Conservation (phyloP, 2,888 invertebrate species). For the Cheilosia pagana region DNA sequence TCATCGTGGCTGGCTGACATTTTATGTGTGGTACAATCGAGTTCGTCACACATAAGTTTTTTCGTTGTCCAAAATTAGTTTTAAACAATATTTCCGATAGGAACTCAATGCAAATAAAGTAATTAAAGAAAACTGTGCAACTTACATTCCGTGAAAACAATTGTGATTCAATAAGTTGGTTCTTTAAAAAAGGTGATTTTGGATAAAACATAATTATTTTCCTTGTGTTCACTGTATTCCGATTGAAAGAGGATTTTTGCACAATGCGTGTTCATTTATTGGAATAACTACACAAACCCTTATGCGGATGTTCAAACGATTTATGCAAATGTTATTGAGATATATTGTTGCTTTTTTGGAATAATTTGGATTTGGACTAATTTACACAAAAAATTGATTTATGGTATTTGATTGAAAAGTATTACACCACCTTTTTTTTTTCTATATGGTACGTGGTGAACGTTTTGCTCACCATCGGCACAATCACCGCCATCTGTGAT, state of each 20-base stretch:
- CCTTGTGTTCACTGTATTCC: conserved; percentile 43
- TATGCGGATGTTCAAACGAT: not conserved
- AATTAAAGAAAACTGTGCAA: conserved; percentile 64
- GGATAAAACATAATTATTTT: conserved; percentile 81
- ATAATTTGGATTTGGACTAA: not conserved
- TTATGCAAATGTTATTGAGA: not conserved
- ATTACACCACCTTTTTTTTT: conserved; percentile 7
- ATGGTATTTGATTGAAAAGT: not conserved
- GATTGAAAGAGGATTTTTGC: conserved; percentile 11
- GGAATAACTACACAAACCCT: not conserved
- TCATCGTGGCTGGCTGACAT: conserved; percentile 70
- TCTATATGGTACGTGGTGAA: conserved; percentile 11
- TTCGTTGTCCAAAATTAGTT: conserved; percentile 16
- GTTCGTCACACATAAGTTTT: conserved; percentile 64
- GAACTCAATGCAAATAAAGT: conserved; percentile 51
- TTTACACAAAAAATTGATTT: conserved; percentile 4
- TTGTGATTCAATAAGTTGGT: conserved; percentile 81
- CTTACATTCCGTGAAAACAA: conserved; percentile 82
- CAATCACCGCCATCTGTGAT: conserved; percentile 56
- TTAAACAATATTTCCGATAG: conserved; percentile 37
- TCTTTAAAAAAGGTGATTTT: conserved; percentile 81
- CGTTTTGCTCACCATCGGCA: not conserved
- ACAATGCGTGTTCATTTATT: conserved; percentile 31
- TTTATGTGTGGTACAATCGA: conserved; percentile 59
- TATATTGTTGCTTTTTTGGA: not conserved